Percentiles rank a stretch among this genome's conserved stretches.
These are phyloP conservation scores for Jaculus jaculus DNA, from an alignment of 2,113 vertebrate genomes.

Conservation along the genomic window DNA sequence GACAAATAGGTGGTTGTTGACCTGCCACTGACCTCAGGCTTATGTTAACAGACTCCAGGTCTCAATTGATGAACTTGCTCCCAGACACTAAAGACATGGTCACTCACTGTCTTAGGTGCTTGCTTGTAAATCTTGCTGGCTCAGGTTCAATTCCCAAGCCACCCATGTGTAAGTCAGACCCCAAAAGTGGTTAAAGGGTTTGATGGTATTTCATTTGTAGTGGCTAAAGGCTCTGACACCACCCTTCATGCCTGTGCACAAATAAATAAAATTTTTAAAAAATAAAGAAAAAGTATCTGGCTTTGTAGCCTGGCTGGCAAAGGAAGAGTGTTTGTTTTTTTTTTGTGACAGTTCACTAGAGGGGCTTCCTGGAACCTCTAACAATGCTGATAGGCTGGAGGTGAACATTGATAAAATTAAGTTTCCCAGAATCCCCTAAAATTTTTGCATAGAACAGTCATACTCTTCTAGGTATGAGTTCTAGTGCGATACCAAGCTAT, in stretches of 20 bases:
- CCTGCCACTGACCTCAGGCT: neutral
- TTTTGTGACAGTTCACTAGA: neutral
- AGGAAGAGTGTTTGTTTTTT: neutral
- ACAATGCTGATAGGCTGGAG: neutral
- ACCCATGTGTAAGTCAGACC: no score
- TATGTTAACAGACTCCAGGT: neutral
- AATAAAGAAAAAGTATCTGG: no score
- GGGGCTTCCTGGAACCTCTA: neutral
- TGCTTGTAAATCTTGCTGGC: no score
- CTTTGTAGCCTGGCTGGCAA: neutral
- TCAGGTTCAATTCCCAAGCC: no score
- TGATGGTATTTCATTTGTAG: no score
- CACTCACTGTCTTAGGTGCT: neutral
- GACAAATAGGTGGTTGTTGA: neutral
- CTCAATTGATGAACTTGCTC: neutral
- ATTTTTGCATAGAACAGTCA: neutral
- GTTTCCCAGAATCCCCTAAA: neutral
- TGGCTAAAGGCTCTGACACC: no score
- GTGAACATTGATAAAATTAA: neutral
- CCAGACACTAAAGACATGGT: no score
- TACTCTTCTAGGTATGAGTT: slow-evolving; percentile 19
- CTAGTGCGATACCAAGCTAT: neutral
- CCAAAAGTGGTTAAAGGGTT: no score
- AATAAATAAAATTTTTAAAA: no score
- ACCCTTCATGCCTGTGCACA: no score